phyloP scores from a whole-genome alignment of 2,113 vertebrate genomes.

The Syngnathus scovelli region DNA sequence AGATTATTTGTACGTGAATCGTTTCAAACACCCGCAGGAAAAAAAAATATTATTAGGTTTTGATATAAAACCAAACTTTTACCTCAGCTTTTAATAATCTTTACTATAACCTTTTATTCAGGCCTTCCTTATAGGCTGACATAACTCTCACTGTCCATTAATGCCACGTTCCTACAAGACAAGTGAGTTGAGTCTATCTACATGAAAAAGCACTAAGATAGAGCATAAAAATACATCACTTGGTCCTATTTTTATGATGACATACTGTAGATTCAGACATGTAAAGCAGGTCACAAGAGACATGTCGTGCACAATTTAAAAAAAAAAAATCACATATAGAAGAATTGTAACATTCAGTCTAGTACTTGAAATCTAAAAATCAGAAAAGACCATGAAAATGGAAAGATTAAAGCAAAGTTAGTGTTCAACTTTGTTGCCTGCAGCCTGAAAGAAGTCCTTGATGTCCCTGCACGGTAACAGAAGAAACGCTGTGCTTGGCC shows the following conservation, averaged over 20 bases:
- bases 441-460: slow-evolving; percentile 24
- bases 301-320: no score
- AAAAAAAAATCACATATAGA: no score
- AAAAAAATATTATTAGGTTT: not conserved
- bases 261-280: not conserved
- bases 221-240: not conserved
- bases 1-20: not conserved
- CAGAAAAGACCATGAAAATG: not conserved
- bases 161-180: no score
- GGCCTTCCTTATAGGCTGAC: not conserved
- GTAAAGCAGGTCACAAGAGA: not conserved
- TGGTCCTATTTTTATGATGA: not conserved
- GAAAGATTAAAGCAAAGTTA: not conserved
- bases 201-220: not conserved
- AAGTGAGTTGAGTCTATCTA: not conserved
- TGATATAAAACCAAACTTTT: not conserved
- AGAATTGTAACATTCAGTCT: no score
- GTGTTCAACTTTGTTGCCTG: slow-evolving; percentile 8
- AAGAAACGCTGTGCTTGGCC: slow-evolving; percentile 13
- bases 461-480: slow-evolving; percentile 22
- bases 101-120: not conserved
- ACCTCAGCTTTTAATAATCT: not conserved
- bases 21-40: not conserved
- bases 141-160: not conserved
- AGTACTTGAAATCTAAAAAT: not conserved